phyloP scores from a whole-genome alignment of 2,888 invertebrate species.

The Stenolophus ochropezus region DNA sequence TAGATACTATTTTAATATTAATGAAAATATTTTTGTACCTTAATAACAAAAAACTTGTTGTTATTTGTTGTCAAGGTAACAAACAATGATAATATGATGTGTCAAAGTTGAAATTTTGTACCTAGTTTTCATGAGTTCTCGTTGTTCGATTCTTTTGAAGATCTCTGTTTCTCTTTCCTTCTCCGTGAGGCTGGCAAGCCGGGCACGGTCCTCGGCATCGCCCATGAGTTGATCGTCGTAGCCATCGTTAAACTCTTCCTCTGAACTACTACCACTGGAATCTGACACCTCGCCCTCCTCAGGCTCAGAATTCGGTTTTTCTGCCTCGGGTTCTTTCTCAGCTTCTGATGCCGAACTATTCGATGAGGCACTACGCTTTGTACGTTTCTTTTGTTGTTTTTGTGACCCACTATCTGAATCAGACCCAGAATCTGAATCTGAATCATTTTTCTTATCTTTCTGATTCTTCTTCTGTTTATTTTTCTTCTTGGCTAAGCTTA shows the following conservation, averaged over 20 bases:
- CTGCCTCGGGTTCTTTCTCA: constrained; percentile 70
- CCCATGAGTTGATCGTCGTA: constrained; percentile 98
- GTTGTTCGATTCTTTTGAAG: constrained; percentile 95
- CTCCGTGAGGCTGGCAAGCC: constrained; percentile 94
- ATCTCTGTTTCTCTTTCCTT: constrained; percentile 98
- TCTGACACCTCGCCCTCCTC: constrained; percentile 92
- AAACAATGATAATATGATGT: constrained; percentile 33
- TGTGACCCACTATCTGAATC: constrained; percentile 70
- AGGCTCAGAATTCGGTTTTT: constrained; percentile 80
- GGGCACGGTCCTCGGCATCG: constrained; percentile 94
- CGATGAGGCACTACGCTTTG: constrained; percentile 67
- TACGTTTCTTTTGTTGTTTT: constrained; percentile 66
- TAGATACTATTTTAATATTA: not conserved
- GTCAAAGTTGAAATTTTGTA: constrained; percentile 65
- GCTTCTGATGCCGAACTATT: constrained; percentile 67
- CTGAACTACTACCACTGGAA: constrained; percentile 79
- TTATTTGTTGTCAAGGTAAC: constrained; percentile 37
- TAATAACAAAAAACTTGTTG: constrained; percentile 27
- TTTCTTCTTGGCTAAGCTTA: constrained; percentile 88
- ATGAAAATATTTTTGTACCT: constrained; percentile 19
- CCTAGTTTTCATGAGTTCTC: constrained; percentile 95
- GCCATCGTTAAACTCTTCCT: constrained; percentile 96
- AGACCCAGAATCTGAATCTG: constrained; percentile 70
- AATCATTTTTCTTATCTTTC: constrained; percentile 66
- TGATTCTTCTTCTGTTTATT: constrained; percentile 77